A percentile compares a stretch with the other conserved stretches of the same genome.
Conservation (phyloP, 2,888 invertebrate genomes). For the Parthenolecanium corni region DNA sequence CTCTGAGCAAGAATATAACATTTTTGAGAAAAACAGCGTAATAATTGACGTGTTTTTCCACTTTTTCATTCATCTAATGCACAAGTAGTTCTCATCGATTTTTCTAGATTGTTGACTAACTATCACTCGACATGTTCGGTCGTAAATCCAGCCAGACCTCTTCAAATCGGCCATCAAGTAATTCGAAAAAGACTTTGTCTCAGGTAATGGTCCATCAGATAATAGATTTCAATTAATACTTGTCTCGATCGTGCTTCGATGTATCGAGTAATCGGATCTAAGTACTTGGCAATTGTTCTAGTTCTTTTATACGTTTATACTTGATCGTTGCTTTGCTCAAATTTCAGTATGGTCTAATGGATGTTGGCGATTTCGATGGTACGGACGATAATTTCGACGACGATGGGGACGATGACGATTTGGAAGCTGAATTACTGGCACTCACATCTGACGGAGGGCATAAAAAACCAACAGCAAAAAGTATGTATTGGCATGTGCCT, state of each 20-base stretch:
- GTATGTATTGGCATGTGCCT: no score
- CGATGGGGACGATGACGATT: conserved; percentile 49
- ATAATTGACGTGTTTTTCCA: no score
- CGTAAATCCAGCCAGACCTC: neutral
- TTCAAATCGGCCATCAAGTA: neutral
- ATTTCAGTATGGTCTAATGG: conserved; percentile 5
- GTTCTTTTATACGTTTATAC: neutral
- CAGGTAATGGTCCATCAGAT: neutral
- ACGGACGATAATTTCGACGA: conserved; percentile 47
- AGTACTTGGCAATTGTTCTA: neutral
- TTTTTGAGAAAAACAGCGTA: no score
- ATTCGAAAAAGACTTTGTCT: conserved; percentile 3
- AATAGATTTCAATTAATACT: neutral
- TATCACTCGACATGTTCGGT: conserved; percentile 13
- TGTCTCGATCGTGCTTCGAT: neutral
- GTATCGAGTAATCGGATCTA: neutral
- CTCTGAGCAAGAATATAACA: no score
- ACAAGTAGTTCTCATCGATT: no score
- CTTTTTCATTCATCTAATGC: no score
- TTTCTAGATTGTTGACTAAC: no score
- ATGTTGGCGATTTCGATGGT: conserved; percentile 36
- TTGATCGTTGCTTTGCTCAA: neutral
- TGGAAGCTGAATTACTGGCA: conserved; percentile 76
- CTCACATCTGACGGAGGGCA: conserved; percentile 40
- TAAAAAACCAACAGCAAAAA: conserved; percentile 34